Evolutionary conservation across 53 echinoderm and acorn worm genomes (phyloP).

Genomic region (Henricia sp.): DNA sequence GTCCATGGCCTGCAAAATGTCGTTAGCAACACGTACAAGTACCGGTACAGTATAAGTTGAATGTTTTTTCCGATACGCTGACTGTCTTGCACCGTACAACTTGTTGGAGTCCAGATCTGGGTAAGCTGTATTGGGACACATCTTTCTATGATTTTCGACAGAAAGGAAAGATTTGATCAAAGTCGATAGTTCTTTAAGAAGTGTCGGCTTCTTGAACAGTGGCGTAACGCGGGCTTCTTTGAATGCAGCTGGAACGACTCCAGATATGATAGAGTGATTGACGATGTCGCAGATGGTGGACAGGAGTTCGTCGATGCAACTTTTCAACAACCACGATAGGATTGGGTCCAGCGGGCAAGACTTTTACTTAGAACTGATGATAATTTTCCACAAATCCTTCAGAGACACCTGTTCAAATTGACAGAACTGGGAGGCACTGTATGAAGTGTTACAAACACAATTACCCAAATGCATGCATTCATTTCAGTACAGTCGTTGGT

Average conservation of each 20-base stretch:
- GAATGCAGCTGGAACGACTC: conserved; percentile 3
- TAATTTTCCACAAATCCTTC: not conserved
- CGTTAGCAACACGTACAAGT: not conserved
- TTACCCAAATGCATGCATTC: not conserved
- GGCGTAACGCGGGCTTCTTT: not conserved
- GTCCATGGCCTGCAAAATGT: too few species aligned
- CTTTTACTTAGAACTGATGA: conserved; percentile 14
- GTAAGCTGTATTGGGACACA: conserved; percentile 21
- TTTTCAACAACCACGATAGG: conserved; percentile 14
- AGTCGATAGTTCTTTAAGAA: conserved; percentile 16
- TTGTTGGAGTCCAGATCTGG: not conserved
- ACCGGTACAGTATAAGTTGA: not conserved
- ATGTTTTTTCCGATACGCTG: conserved; percentile 25
- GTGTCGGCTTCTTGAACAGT: not conserved
- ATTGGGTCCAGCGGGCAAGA: conserved; percentile 1
- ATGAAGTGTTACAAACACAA: not conserved
- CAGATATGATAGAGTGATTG: too few species aligned
- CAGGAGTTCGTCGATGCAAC: conserved; percentile 30
- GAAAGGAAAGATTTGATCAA: conserved; percentile 5
- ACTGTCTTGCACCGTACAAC: not conserved
- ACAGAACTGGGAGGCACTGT: not conserved
- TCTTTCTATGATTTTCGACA: conserved; percentile 5
- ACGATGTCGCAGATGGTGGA: conserved; percentile 45
- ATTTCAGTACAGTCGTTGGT: not conserved
- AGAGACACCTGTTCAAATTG: not conserved